phyloP scores from a whole-genome alignment of 2,888 invertebrate genomes.

The Macrosoma leucophasiata region DNA sequence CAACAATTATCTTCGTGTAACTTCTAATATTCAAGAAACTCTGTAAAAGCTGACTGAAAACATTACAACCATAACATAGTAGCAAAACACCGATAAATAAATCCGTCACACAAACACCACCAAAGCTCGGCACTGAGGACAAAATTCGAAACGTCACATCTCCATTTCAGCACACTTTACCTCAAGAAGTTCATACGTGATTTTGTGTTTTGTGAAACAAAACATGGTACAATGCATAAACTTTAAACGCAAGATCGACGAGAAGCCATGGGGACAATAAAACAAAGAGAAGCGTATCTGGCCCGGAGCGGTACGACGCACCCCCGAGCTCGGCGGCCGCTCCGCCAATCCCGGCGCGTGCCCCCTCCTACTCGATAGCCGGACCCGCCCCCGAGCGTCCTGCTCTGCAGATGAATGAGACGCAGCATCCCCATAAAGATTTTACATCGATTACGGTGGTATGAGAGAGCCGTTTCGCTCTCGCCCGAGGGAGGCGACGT shows the following conservation, averaged over 20 bases:
- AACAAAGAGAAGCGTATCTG: constrained; percentile 69
- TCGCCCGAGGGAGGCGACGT: constrained; percentile 58
- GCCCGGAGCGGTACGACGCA: constrained; percentile 51
- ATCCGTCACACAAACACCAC: neutral
- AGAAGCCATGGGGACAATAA: constrained; percentile 73
- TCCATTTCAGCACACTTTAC: constrained; percentile 54
- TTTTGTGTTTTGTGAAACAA: constrained; percentile 70
- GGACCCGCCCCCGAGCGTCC: constrained; percentile 28
- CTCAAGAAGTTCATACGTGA: constrained; percentile 68
- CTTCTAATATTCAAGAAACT: too few relatives aligned
- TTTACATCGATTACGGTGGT: constrained; percentile 69
- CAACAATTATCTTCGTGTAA: too few relatives aligned
- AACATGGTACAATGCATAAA: constrained; percentile 74
- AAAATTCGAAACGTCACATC: constrained; percentile 41
- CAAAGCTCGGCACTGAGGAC: constrained; percentile 39
- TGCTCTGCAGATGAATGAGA: constrained; percentile 52
- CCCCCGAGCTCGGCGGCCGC: constrained; percentile 30
- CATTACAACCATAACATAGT: too few relatives aligned
- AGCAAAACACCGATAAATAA: too few relatives aligned
- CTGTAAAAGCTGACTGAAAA: too few relatives aligned
- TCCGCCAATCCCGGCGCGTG: constrained; percentile 29
- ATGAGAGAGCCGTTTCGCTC: constrained; percentile 59
- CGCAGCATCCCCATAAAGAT: constrained; percentile 62
- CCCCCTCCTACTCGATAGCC: constrained; percentile 36
- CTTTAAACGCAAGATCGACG: constrained; percentile 73